phyloP scores from a whole-genome alignment of 2,888 invertebrate species.

The Caenorhabditis japonica region DNA sequence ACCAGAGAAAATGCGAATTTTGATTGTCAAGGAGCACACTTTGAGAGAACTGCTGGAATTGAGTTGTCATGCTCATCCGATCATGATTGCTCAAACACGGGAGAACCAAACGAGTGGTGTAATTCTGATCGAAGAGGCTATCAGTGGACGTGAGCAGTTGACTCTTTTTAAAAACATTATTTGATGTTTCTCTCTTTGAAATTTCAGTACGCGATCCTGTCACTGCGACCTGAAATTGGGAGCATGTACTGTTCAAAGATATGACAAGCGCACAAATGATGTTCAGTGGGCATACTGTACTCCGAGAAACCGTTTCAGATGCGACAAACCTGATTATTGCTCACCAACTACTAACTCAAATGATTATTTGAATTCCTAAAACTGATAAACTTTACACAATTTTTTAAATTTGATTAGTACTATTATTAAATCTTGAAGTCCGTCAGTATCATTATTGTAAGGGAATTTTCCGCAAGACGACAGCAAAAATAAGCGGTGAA shows the following conservation, averaged over 20 bases:
- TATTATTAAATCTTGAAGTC: too few relatives aligned
- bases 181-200: too few relatives aligned
- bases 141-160: slow-evolving; percentile 17
- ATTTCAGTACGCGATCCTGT: slow-evolving; percentile 20
- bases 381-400: too few relatives aligned
- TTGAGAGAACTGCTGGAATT: slow-evolving; percentile 38
- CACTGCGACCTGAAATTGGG: slow-evolving; percentile 34
- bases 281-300: slow-evolving; percentile 32
- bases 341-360: slow-evolving; percentile 14
- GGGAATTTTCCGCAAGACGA: too few relatives aligned
- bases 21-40: slow-evolving; percentile 25
- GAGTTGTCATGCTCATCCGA: slow-evolving; percentile 9
- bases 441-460: too few relatives aligned
- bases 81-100: slow-evolving; percentile 4
- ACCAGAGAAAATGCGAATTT: slow-evolving; percentile 16
- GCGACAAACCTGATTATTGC: slow-evolving; percentile 15
- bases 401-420: too few relatives aligned
- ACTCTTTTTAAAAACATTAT: too few relatives aligned
- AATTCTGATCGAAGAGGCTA: slow-evolving; percentile 21
- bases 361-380: not conserved
- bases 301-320: slow-evolving; percentile 11
- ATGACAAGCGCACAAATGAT: slow-evolving; percentile 30
- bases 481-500: too few relatives aligned
- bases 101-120: slow-evolving; percentile 37
- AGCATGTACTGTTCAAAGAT: slow-evolving; percentile 22